Evolutionary conservation across 1,140 invertebrate genomes (phyloP).

Genomic region (Akabosia matsudoensis): DNA sequence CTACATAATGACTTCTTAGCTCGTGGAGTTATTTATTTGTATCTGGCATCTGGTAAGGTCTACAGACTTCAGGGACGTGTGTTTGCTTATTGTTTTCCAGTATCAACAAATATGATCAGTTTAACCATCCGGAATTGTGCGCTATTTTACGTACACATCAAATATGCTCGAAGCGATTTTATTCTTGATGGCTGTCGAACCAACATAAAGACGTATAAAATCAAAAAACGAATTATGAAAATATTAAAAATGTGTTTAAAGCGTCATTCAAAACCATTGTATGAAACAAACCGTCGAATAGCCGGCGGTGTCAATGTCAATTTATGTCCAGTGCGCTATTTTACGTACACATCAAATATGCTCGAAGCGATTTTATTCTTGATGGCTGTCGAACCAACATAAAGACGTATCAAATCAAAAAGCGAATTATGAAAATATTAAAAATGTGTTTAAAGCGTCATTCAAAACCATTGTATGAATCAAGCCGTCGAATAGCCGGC

Average conservation of each 20-base stretch:
- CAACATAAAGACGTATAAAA: not conserved
- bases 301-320: conserved; percentile 16
- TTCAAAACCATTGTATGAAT: not conserved
- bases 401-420: not conserved
- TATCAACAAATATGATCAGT: no score
- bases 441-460: not conserved
- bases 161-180: not conserved
- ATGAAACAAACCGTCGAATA: not conserved
- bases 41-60: no score
- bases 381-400: no score
- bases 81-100: no score
- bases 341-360: no score
- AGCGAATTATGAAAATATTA: not conserved
- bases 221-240: not conserved
- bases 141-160: no score
- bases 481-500: not conserved
- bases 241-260: not conserved
- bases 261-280: not conserved
- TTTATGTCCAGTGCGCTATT: conserved; percentile 18
- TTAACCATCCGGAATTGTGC: no score
- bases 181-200: no score
- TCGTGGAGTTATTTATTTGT: no score
- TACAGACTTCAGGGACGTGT: no score
- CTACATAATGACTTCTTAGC: no score
- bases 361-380: no score